These are phyloP conservation scores for Gonioctena quinquepunctata DNA, from an alignment of 1,140 invertebrate species.

Conservation along the genomic window DNA sequence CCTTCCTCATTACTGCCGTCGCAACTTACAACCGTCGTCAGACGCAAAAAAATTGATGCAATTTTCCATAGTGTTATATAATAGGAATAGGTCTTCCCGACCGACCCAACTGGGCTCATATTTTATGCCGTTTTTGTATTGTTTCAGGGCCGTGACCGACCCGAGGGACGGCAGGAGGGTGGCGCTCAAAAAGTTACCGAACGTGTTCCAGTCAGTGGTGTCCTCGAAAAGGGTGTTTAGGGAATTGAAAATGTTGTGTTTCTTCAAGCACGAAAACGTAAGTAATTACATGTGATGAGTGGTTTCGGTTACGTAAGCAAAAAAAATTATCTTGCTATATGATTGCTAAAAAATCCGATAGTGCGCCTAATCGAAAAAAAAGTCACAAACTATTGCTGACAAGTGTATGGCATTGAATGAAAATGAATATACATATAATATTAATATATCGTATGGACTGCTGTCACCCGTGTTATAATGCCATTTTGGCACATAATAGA, in stretches of 20 bases:
- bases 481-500: too few species aligned
- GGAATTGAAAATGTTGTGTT: constrained; percentile 98
- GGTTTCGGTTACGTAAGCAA: too few species aligned
- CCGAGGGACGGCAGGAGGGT: constrained; percentile 96
- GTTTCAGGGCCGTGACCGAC: constrained; percentile 96
- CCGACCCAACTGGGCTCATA: not conserved
- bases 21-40: not conserved
- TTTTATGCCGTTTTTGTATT: constrained; percentile 28
- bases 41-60: not conserved
- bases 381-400: too few species aligned
- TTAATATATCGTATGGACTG: too few species aligned
- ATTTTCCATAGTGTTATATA: not conserved
- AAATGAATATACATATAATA: too few species aligned
- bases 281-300: constrained; percentile 63
- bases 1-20: too few species aligned
- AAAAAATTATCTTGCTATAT: too few species aligned
- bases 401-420: too few species aligned
- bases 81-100: not conserved
- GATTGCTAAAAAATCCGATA: too few species aligned
- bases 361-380: too few species aligned
- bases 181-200: constrained; percentile 98
- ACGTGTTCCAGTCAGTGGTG: constrained; percentile 99
- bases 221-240: constrained; percentile 98
- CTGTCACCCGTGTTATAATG: too few species aligned
- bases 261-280: constrained; percentile 99